A percentile compares a stretch with the other conserved stretches of the same genome.
Evolutionary conservation across 2,888 invertebrate genomes (phyloP).

Genomic region (Zeuzera pyrina): DNA sequence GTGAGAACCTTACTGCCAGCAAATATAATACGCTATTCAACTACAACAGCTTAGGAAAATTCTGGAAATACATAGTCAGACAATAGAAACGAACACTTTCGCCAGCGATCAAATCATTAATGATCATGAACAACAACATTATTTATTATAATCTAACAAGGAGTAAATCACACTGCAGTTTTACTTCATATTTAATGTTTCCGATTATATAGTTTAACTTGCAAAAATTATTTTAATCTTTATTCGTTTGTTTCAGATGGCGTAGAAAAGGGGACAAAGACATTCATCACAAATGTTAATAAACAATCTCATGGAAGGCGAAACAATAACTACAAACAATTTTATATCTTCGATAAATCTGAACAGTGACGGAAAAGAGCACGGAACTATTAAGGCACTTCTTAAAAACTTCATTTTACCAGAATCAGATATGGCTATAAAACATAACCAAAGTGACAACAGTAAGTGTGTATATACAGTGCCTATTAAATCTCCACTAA

Average conservation of each 20-base stretch:
- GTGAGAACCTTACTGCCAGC: slow-evolving; percentile 15
- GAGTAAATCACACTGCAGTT: too few species aligned
- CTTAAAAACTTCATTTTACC: slow-evolving; percentile 56
- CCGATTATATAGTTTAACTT: too few species aligned
- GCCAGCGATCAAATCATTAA: too few species aligned
- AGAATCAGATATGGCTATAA: slow-evolving; percentile 58
- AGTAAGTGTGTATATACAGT: slow-evolving; percentile 55
- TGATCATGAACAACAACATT: too few species aligned
- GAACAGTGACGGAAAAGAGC: slow-evolving; percentile 43
- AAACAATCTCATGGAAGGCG: slow-evolving; percentile 57
- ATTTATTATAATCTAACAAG: too few species aligned
- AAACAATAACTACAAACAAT: slow-evolving; percentile 44
- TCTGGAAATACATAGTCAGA: slow-evolving; percentile 6
- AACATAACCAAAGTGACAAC: slow-evolving; percentile 48
- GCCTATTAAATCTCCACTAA: slow-evolving; percentile 40
- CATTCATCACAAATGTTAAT: slow-evolving; percentile 51
- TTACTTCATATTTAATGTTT: too few species aligned
- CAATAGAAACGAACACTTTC: neutral
- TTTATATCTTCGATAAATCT: slow-evolving; percentile 50
- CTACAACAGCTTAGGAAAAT: slow-evolving; percentile 1
- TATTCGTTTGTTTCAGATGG: slow-evolving; percentile 68
- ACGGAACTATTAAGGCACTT: slow-evolving; percentile 51
- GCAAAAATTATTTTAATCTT: too few species aligned
- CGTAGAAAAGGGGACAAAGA: slow-evolving; percentile 48
- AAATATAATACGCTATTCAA: slow-evolving; percentile 4